A percentile compares a stretch with the other conserved stretches of the same genome.
Evolutionary conservation across 2,113 vertebrate genomes (phyloP).

Genomic region (Chaenogobius annularis): DNA sequence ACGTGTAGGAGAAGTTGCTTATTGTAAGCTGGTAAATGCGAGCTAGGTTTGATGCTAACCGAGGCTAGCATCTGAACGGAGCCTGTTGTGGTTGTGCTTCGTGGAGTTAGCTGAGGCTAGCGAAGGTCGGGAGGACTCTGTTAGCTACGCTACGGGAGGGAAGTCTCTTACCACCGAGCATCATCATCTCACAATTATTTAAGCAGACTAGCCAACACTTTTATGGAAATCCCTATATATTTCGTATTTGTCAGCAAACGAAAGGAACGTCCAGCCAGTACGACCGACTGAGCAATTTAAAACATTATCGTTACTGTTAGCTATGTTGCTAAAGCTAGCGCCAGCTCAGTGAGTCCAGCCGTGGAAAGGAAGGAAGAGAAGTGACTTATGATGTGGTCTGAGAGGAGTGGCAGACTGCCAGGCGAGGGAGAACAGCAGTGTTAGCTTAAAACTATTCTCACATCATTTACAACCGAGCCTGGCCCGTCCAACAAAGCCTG

Average conservation of each 20-base stretch:
- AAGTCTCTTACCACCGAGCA: background rate
- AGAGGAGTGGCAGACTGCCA: conserved; percentile 48
- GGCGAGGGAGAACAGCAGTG: conserved; percentile 47
- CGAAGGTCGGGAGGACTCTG: conserved; percentile 55
- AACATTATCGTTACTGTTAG: conserved; percentile 38
- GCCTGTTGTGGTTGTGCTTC: conserved; percentile 5
- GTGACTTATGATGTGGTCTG: conserved; percentile 64
- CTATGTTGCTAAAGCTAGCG: conserved; percentile 62
- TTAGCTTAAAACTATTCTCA: conserved; percentile 24
- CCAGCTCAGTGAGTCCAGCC: conserved; percentile 57
- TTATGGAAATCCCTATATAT: background rate
- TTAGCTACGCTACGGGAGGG: conserved; percentile 23
- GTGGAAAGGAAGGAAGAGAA: conserved; percentile 67
- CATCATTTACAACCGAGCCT: conserved; percentile 5
- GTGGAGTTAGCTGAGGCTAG: conserved; percentile 33
- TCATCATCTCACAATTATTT: background rate
- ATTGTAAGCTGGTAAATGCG: conserved; percentile 22
- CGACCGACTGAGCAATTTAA: background rate
- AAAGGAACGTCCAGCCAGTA: conserved; percentile 1
- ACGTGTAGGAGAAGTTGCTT: conserved; percentile 38
- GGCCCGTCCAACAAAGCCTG: conserved; percentile 18
- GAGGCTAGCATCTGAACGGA: conserved; percentile 39
- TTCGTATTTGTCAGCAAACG: background rate
- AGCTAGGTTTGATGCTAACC: conserved; percentile 48
- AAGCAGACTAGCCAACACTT: too few species aligned